A percentile compares a stretch with the other conserved stretches of the same genome.
phyloP scores from a whole-genome alignment of 2,888 invertebrate species.

The Tridacna crocea region DNA sequence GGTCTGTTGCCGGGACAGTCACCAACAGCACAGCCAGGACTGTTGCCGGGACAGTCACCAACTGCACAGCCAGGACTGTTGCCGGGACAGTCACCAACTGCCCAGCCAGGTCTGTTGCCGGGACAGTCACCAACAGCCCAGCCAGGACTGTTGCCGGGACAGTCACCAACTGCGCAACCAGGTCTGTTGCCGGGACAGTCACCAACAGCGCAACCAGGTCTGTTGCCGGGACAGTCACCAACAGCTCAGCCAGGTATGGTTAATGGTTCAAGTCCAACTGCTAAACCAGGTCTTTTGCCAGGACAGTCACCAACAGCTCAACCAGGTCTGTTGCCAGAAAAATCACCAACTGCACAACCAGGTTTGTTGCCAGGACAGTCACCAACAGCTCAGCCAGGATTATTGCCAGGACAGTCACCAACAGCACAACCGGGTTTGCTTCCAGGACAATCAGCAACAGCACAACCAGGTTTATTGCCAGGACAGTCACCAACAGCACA shows the following conservation, averaged over 20 bases:
- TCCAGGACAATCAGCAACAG: too few relatives aligned
- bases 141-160: slow-evolving; percentile 43
- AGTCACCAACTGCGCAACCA: slow-evolving; percentile 51
- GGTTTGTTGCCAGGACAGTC: too few relatives aligned
- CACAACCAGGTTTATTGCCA: too few relatives aligned
- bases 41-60: slow-evolving; percentile 35
- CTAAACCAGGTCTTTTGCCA: too few relatives aligned
- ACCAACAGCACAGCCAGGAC: slow-evolving; percentile 54
- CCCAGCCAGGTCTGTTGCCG: slow-evolving; percentile 18
- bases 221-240: slow-evolving; percentile 39
- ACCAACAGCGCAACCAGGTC: slow-evolving; percentile 49
- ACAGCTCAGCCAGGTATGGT: not conserved
- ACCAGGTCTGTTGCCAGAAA: too few relatives aligned
- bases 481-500: too few relatives aligned
- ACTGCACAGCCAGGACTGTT: slow-evolving; percentile 30
- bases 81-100: slow-evolving; percentile 24
- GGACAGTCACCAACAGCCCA: slow-evolving; percentile 38
- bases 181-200: slow-evolving; percentile 39
- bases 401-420: too few relatives aligned
- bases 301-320: too few relatives aligned
- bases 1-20: slow-evolving; percentile 35
- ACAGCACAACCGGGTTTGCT: too few relatives aligned
- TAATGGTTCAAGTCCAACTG: too few relatives aligned
- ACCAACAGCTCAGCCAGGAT: too few relatives aligned
- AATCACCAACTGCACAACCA: too few relatives aligned